A percentile compares a stretch with the other conserved stretches of the same genome.
phyloP scores from a whole-genome alignment of 2,113 vertebrate species.

The Murina feae region DNA sequence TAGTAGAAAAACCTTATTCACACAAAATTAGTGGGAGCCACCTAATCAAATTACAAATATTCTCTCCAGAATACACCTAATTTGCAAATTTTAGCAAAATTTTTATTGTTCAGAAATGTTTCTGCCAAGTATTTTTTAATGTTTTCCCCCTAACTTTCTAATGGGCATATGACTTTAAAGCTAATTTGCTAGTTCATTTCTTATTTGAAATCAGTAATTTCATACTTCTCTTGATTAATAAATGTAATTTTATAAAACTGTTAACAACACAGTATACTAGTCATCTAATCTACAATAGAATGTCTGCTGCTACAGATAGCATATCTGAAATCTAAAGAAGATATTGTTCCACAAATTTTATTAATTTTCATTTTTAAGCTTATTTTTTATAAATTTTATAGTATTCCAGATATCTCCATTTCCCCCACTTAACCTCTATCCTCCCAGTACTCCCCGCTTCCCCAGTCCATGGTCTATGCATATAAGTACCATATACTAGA shows the following conservation, averaged over 20 bases:
- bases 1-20: not conserved
- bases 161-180: not conserved
- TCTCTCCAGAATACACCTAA: not conserved
- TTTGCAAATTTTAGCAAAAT: not conserved
- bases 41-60: not conserved
- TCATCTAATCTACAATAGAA: not conserved
- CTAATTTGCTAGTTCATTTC: not conserved
- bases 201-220: not conserved
- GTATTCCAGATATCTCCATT: too few species aligned
- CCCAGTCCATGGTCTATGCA: too few species aligned
- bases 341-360: too few species aligned
- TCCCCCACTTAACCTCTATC: too few species aligned
- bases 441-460: too few species aligned
- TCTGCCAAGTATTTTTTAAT: not conserved
- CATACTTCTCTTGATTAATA: not conserved
- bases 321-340: too few species aligned
- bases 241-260: not conserved
- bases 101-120: not conserved
- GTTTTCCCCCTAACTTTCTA: not conserved
- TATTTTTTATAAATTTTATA: too few species aligned
- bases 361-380: too few species aligned
- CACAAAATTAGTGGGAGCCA: not conserved
- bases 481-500: too few species aligned
- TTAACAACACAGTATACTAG: not conserved
- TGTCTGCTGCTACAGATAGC: not conserved